Evolutionary conservation across 2,797 vertebrate genomes (phyloP).

Genomic region (Molothrus aeneus): DNA sequence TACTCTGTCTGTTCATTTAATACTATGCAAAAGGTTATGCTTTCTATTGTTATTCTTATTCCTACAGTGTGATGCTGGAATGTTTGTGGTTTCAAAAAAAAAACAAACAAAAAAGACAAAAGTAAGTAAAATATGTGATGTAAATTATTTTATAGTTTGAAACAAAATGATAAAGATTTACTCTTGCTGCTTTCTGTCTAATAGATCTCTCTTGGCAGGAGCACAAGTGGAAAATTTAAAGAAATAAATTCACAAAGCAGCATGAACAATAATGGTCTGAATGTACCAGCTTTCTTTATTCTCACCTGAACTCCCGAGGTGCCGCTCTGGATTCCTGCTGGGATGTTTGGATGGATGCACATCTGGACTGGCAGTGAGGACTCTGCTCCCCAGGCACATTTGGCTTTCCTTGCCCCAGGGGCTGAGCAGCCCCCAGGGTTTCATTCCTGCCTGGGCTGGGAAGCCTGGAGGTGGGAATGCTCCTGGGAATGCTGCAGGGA

Average conservation of each 20-base stretch:
- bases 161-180: slow-evolving; percentile 83
- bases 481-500: neutral
- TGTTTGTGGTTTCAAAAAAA: slow-evolving; percentile 88
- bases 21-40: slow-evolving; percentile 99
- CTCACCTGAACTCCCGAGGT: slow-evolving; percentile 23
- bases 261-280: slow-evolving; percentile 87
- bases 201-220: slow-evolving; percentile 85
- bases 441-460: neutral
- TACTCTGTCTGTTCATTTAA: slow-evolving; percentile 99
- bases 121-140: slow-evolving; percentile 88
- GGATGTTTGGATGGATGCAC: neutral
- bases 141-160: slow-evolving; percentile 90
- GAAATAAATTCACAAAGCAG: slow-evolving; percentile 91
- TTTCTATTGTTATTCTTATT: slow-evolving; percentile 92
- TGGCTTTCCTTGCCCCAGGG: neutral
- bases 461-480: neutral
- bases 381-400: neutral
- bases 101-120: slow-evolving; percentile 69
- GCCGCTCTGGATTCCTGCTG: slow-evolving; percentile 2
- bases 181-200: slow-evolving; percentile 90
- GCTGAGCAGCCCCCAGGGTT: neutral
- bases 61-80: slow-evolving; percentile 90
- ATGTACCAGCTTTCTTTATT: slow-evolving; percentile 72
- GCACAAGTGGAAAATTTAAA: slow-evolving; percentile 82
- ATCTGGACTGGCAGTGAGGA: neutral